Base-by-base conservation (phyloP, 2,113 vertebrate genomes). In the Indri indri region DNA sequence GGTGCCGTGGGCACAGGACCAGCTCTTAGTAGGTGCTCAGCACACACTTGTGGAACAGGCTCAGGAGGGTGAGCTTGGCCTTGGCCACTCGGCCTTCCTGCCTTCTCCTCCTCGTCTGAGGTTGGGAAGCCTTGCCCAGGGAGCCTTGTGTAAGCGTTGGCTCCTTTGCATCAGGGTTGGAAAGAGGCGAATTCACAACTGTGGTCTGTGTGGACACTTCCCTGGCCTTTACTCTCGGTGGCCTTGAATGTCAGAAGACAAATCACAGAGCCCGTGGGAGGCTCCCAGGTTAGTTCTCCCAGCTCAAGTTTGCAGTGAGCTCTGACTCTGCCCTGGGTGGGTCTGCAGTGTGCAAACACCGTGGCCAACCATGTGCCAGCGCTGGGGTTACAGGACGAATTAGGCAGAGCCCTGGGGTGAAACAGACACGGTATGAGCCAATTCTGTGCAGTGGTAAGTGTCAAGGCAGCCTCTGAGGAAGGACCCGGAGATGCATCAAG, bases 231-330 rank as follows among this genome's bases (percentile, higher is more conserved):
- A 5, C 45, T 32, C 73, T 37, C 0, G 76, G 17, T 6, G 76
- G 16, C 37, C 71, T 37, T 25, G 76, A 37, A 47, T 23, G 5
- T 47, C 0, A 0, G 47, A 65, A 76, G 32, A 10, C 37, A 18
- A 42, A 14, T 11, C 0, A 0, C 30, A 42, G 34, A 25, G 23
- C 30, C 30, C 16, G 0, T 0, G 6, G 37, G 57, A 61, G 30
- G 10, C 17, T 52, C 45, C 16, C 0, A 3, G 54, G 54, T 20
- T 63, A 3, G 54, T 25, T 47, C 40, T 54, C 34, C 74, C 54
- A 40, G 0, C 30, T 45, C 30, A 3, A 17, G 74, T 57, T 22
- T 81, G n/a, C 10, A 45, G 32, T 4, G 3, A 57, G 61, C 23
- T 37, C 13, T 27, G 91, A 32, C 57, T 77, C 59, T 27, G 45